These are phyloP conservation scores for Trachelipus rathkii DNA, from an alignment of 1,140 invertebrate species.

Conservation along the genomic window DNA sequence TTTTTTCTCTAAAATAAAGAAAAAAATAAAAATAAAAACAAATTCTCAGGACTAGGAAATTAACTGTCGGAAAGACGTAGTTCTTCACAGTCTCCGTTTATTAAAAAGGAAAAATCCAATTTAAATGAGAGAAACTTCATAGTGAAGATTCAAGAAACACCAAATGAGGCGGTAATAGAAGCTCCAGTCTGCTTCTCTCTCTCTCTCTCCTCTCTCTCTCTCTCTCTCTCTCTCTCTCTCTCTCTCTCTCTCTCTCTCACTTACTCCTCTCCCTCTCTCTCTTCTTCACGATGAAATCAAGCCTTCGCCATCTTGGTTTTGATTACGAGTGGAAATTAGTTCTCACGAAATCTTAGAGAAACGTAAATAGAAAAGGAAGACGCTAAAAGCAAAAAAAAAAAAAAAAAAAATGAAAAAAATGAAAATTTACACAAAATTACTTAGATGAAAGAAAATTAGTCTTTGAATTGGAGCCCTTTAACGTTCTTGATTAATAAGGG, in stretches of 20 bases:
- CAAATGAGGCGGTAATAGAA: conserved; percentile 3
- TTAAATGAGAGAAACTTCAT: conserved; percentile 1
- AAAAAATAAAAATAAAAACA: background rate
- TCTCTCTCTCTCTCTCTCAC: background rate
- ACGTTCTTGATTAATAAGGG: background rate
- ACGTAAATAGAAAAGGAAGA: too few species aligned
- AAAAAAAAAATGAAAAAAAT: background rate
- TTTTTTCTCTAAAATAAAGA: too few species aligned
- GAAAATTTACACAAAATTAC: background rate
- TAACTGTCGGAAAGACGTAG: conserved; percentile 3
- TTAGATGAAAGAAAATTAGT: conserved; percentile 1
- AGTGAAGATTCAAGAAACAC: conserved; percentile 1
- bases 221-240: conserved; percentile 17
- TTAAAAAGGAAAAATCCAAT: conserved; percentile 4
- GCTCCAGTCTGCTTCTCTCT: background rate
- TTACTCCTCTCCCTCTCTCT: too few species aligned
- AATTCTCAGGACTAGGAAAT: background rate
- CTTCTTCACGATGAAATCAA: conserved; percentile 28
- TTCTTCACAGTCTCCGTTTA: conserved; percentile 3
- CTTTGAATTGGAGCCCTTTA: background rate
- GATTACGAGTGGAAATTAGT: conserved; percentile 42
- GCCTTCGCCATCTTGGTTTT: conserved; percentile 36
- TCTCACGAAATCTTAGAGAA: conserved; percentile 25
- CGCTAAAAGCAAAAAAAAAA: too few species aligned
- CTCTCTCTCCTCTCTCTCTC: too few species aligned